These are phyloP conservation scores for Rhabdomys pumilio DNA, from an alignment of 2,797 vertebrate species.

Conservation along the genomic window DNA sequence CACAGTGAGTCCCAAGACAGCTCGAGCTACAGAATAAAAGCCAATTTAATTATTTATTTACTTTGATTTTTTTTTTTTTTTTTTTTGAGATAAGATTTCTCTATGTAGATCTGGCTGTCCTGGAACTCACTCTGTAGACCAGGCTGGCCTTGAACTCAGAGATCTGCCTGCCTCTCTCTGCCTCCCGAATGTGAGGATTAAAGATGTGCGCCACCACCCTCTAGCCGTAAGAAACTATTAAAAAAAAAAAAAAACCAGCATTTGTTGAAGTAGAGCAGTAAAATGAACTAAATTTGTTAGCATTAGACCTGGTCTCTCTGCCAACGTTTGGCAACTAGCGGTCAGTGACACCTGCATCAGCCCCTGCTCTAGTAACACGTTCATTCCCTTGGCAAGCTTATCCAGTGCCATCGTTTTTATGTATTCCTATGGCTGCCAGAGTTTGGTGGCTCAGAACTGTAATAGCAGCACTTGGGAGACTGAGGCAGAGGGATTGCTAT, in stretches of 20 bases:
- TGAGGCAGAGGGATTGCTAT: background rate
- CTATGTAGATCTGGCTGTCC: background rate
- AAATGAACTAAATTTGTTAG: constrained; percentile 57
- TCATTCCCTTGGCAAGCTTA: background rate
- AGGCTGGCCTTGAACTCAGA: background rate
- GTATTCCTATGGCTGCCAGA: background rate
- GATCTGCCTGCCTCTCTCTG: background rate
- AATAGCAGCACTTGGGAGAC: background rate
- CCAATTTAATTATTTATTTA: background rate
- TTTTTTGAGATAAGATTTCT: background rate
- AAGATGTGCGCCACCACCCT: background rate
- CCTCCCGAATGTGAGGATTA: background rate
- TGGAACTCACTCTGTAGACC: background rate
- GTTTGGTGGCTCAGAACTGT: background rate
- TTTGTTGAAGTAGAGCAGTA: constrained; percentile 13
- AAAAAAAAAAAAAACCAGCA: background rate
- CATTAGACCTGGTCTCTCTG: background rate
- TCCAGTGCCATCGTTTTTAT: background rate
- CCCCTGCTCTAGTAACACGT: background rate
- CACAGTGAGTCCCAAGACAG: background rate
- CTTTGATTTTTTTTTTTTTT: background rate
- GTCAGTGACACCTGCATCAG: background rate
- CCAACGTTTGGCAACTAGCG: background rate
- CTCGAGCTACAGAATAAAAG: background rate
- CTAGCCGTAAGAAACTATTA: background rate